Evolutionary conservation across 2,113 vertebrate species (phyloP).

Genomic region (Corythornis cristatus): DNA sequence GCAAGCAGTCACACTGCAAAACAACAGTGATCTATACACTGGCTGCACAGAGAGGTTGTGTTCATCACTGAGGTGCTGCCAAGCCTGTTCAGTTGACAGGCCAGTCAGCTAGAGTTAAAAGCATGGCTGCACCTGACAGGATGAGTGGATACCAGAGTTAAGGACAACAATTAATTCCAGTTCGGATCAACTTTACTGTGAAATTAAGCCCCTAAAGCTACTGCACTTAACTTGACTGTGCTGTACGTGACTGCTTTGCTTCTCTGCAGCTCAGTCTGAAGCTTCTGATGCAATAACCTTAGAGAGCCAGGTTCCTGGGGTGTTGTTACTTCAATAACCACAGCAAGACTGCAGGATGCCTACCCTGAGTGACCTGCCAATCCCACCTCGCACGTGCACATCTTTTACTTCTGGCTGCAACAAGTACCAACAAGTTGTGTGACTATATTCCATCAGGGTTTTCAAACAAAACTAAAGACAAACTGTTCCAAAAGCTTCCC

Average conservation of each 20-base stretch:
- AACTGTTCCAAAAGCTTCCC: background rate
- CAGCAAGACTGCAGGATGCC: background rate
- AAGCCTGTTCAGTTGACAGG: background rate
- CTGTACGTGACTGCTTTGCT: background rate
- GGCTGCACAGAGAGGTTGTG: background rate
- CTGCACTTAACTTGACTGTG: background rate
- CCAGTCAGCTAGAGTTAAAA: background rate
- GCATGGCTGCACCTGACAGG: background rate
- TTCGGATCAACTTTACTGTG: background rate
- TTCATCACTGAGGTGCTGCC: background rate
- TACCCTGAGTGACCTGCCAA: background rate
- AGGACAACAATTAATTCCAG: background rate
- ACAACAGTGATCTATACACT: background rate
- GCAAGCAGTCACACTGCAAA: background rate
- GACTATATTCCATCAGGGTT: background rate
- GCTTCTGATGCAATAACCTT: background rate
- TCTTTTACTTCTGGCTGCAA: background rate
- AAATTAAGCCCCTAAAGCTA: slow-evolving; percentile 4
- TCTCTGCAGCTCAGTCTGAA: background rate
- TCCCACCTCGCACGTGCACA: background rate
- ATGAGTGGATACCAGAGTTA: background rate
- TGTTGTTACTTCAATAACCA: background rate
- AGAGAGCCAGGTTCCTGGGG: background rate
- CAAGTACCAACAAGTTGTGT: background rate
- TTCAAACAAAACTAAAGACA: slow-evolving; percentile 5